These are phyloP conservation scores for Stomatorhinus walkeri DNA, from an alignment of 2,797 vertebrate genomes.

Conservation along the genomic window DNA sequence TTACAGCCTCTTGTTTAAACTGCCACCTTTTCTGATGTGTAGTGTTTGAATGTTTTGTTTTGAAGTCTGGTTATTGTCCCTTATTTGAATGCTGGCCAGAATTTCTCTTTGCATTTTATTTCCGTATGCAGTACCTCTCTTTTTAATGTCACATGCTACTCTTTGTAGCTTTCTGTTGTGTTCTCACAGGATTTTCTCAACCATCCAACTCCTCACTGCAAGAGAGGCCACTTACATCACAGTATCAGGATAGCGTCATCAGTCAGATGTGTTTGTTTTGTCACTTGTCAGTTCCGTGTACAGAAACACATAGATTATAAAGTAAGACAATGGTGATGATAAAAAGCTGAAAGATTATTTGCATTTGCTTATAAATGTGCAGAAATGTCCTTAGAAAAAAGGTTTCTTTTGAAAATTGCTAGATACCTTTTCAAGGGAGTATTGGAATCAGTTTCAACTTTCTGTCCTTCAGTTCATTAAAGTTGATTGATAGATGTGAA, in stretches of 20 bases:
- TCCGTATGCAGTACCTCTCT: background rate
- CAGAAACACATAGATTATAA: background rate
- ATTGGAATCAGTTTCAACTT: conserved; percentile 62
- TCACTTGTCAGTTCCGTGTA: background rate
- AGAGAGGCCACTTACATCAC: background rate
- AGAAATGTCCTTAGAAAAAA: background rate
- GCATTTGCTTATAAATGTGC: background rate
- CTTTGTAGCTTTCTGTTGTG: background rate
- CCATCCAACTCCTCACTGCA: background rate
- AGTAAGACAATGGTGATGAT: background rate
- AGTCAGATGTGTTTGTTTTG: background rate
- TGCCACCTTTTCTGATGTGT: background rate
- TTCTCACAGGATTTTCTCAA: background rate
- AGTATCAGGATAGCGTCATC: background rate
- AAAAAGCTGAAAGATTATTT: background rate
- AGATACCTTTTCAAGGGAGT: conserved; percentile 59
- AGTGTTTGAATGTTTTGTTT: background rate
- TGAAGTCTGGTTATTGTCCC: background rate
- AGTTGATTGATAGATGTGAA: conserved; percentile 63
- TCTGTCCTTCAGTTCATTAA: conserved; percentile 68
- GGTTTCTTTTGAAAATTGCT: background rate
- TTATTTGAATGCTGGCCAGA: background rate
- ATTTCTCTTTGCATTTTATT: background rate
- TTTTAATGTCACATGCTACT: background rate
- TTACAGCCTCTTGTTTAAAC: background rate